Evolutionary conservation across 2,888 invertebrate species (phyloP).

Genomic region (Slavum lentiscoides): DNA sequence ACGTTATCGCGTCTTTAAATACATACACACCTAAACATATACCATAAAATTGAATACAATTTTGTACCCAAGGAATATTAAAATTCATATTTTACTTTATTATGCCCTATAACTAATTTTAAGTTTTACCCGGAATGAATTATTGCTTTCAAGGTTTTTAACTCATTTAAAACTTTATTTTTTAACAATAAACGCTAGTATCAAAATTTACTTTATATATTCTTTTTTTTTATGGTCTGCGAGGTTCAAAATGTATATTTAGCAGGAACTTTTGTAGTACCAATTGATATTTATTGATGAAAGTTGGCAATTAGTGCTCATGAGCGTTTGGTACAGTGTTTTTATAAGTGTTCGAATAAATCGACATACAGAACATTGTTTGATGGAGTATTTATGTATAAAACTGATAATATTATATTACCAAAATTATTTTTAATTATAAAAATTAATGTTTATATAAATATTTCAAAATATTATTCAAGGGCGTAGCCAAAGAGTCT

Average conservation of each 20-base stretch:
- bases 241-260: background rate
- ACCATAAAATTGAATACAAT: background rate
- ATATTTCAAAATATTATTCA: no score
- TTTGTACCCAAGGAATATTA: background rate
- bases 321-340: background rate
- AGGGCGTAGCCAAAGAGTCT: no score
- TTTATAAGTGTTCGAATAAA: background rate
- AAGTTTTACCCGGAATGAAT: no score
- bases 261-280: background rate
- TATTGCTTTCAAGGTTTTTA: background rate
- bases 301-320: background rate
- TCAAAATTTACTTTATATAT: background rate
- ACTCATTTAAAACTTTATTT: background rate
- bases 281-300: constrained; percentile 17
- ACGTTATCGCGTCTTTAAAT: background rate
- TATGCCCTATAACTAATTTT: background rate
- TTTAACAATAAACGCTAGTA: background rate
- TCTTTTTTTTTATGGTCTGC: background rate
- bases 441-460: background rate
- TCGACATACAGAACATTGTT: background rate
- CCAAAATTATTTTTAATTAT: background rate
- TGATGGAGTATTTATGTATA: background rate
- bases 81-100: background rate
- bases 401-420: background rate
- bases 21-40: background rate